Evolutionary conservation across 2,113 vertebrate genomes (phyloP).

Genomic region (Alectura lathami): DNA sequence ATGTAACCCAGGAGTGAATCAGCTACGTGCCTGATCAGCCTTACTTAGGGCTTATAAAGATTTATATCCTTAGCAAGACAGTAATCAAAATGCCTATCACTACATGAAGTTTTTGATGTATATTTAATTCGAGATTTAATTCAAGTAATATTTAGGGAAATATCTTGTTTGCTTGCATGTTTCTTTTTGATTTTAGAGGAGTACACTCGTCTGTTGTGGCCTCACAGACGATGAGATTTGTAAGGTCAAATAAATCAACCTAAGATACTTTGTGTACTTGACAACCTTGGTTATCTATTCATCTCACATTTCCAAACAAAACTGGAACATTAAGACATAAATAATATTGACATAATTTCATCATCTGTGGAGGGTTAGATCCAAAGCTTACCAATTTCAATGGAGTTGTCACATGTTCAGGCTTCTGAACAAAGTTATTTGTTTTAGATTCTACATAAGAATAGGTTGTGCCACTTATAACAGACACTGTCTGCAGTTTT

Average conservation of each 20-base stretch:
- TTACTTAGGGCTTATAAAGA: neutral
- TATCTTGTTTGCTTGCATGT: neutral
- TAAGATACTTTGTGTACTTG: neutral
- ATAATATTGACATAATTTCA: neutral
- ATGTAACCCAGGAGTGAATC: neutral
- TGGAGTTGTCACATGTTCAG: neutral
- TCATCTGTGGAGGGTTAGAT: neutral
- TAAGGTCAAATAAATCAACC: neutral
- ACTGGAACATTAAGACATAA: neutral
- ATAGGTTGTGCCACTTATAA: neutral
- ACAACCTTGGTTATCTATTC: neutral
- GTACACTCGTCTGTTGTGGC: neutral
- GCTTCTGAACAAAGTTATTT: neutral
- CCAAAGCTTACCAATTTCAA: neutral
- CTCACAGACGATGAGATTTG: neutral
- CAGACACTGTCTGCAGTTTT: neutral
- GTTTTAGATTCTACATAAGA: neutral
- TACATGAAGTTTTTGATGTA: neutral
- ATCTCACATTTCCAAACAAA: neutral
- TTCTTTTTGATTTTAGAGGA: neutral
- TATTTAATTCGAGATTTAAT: slow-evolving; percentile 22
- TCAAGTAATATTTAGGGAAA: neutral
- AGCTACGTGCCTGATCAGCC: neutral
- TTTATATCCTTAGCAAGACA: neutral
- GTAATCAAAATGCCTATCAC: neutral